phyloP scores from a whole-genome alignment of 1,140 invertebrate species.

The Cydia amplana region DNA sequence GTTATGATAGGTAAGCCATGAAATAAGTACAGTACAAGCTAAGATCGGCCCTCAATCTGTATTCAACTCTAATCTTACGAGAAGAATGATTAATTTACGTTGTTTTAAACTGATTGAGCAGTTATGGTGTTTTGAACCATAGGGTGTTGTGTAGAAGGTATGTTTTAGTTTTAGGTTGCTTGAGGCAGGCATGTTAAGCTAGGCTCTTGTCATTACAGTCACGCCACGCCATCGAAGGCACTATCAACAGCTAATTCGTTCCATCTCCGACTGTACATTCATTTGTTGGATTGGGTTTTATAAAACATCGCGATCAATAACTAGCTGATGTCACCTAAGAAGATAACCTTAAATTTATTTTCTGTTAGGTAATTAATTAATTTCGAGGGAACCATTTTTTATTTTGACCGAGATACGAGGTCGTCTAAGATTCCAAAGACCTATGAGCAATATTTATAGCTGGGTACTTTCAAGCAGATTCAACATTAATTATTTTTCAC shows the following conservation, averaged over 20 bases:
- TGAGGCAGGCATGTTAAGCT: neutral
- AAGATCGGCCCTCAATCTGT: neutral
- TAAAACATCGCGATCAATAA: neutral
- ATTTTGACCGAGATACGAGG: no score
- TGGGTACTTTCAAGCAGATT: no score
- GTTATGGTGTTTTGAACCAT: neutral
- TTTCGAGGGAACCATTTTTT: no score
- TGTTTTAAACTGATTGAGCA: neutral
- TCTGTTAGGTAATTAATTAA: no score
- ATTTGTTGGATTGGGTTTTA: neutral
- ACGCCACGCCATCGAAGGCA: neutral
- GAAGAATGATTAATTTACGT: neutral
- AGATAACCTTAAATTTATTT: no score
- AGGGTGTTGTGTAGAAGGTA: neutral
- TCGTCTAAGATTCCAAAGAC: no score
- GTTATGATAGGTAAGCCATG: neutral
- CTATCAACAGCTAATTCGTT: constrained; percentile 4
- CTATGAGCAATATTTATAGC: no score
- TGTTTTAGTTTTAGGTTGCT: neutral
- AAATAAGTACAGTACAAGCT: neutral
- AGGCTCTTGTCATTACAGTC: constrained; percentile 2
- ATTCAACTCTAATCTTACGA: neutral
- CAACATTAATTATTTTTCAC: no score
- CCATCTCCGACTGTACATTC: neutral
- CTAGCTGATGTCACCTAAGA: neutral